Evolutionary conservation across 2,113 vertebrate species (phyloP).

Genomic region (Thunnus maccoyii): DNA sequence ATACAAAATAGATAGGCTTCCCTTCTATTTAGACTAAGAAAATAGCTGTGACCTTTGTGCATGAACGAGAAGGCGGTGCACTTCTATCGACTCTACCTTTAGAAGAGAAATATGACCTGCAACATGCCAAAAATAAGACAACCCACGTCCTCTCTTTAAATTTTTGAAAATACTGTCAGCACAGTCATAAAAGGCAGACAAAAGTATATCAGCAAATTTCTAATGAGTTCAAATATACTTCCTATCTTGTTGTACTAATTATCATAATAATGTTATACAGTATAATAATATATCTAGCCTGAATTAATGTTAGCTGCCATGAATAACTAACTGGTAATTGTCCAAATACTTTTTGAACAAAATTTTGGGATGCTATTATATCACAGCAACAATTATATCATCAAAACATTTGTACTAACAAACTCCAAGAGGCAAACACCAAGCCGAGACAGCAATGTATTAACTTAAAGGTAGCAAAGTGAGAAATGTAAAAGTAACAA

Average conservation of each 20-base stretch:
- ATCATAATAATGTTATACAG: too few species aligned
- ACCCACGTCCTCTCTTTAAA: constrained; percentile 1
- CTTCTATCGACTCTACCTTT: constrained; percentile 35
- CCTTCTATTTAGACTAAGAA: constrained; percentile 66
- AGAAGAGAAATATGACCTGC: constrained; percentile 30
- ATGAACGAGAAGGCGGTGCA: constrained; percentile 28
- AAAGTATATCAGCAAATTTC: not conserved
- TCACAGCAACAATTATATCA: not conserved
- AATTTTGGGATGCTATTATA: not conserved
- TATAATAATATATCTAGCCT: too few species aligned
- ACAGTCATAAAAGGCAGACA: not conserved
- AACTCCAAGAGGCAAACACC: not conserved
- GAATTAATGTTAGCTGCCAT: too few species aligned
- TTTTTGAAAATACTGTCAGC: not conserved
- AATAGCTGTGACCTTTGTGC: constrained; percentile 72
- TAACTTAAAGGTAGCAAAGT: not conserved
- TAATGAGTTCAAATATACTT: not conserved
- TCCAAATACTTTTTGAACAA: not conserved
- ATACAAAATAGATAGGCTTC: constrained; percentile 77
- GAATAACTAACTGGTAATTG: too few species aligned
- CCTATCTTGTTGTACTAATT: not conserved
- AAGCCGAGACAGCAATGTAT: not conserved
- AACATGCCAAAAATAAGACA: constrained; percentile 34
- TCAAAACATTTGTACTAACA: not conserved
- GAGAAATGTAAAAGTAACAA: not conserved